Conservation (phyloP, 2,888 invertebrate genomes). For the Alitta virens region DNA sequence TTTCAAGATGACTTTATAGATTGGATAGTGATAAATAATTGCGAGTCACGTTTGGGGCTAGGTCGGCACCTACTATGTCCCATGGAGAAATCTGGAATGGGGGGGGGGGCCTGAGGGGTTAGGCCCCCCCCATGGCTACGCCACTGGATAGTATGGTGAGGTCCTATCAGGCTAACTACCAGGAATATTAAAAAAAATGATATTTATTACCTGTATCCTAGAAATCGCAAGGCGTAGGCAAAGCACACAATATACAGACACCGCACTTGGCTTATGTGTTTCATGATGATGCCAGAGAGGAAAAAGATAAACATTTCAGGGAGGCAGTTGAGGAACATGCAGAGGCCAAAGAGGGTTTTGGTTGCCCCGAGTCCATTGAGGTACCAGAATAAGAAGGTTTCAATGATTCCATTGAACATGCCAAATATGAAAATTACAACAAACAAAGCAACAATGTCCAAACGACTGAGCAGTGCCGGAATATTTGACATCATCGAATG, state of each 20-base stretch:
- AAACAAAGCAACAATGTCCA: slow-evolving; percentile 77
- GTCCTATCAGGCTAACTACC: too few relatives aligned
- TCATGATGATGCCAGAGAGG: slow-evolving; percentile 79
- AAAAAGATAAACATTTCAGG: slow-evolving; percentile 61
- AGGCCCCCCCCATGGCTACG: too few relatives aligned
- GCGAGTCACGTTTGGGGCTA: too few relatives aligned
- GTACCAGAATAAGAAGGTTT: slow-evolving; percentile 77
- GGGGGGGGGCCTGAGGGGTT: too few relatives aligned
- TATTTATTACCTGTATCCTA: slow-evolving; percentile 66
- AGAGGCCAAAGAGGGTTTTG: slow-evolving; percentile 43
- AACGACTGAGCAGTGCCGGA: slow-evolving; percentile 73
- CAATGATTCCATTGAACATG: slow-evolving; percentile 85
- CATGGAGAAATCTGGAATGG: too few relatives aligned
- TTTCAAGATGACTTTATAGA: too few relatives aligned
- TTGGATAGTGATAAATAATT: too few relatives aligned
- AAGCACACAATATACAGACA: slow-evolving; percentile 81
- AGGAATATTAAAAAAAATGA: too few relatives aligned
- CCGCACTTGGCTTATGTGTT: slow-evolving; percentile 71
- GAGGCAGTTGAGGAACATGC: slow-evolving; percentile 38
- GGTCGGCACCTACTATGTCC: too few relatives aligned
- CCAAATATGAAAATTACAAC: slow-evolving; percentile 79
- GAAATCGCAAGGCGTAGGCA: slow-evolving; percentile 76
- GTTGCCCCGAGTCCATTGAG: slow-evolving; percentile 24
- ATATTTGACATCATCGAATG: slow-evolving; percentile 68
- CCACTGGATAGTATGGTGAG: too few relatives aligned